These are phyloP conservation scores for Apoda limacodes DNA, from an alignment of 2,888 invertebrate genomes.

Conservation along the genomic window DNA sequence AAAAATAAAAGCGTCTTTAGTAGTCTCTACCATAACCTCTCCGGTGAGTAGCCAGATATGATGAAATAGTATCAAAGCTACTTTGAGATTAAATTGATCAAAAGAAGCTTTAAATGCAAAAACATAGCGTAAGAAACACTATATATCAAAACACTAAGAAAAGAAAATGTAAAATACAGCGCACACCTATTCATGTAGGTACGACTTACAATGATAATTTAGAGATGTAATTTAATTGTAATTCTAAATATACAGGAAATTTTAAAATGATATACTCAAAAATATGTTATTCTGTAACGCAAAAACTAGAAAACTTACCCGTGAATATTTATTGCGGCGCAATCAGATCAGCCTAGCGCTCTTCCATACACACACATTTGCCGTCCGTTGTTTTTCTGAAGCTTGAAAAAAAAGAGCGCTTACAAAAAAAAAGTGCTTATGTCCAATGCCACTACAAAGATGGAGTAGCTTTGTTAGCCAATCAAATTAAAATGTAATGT, in stretches of 20 bases:
- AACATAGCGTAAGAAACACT: neutral
- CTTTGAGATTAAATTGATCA: neutral
- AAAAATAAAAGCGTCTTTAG: slow-evolving; percentile 46
- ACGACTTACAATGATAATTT: slow-evolving; percentile 26
- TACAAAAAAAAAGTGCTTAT: too few relatives aligned
- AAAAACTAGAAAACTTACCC: slow-evolving; percentile 40
- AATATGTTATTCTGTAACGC: slow-evolving; percentile 9
- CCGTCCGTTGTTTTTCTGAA: slow-evolving; percentile 51
- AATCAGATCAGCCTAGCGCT: slow-evolving; percentile 74
- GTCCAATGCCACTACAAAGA: too few relatives aligned
- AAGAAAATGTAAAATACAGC: neutral
- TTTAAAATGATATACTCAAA: slow-evolving; percentile 9
- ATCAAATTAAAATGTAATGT: too few relatives aligned
- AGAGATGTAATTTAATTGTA: slow-evolving; percentile 19
- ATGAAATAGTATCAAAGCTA: neutral
- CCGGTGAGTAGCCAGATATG: too few relatives aligned
- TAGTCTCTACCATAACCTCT: slow-evolving; percentile 9
- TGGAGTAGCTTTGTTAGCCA: too few relatives aligned
- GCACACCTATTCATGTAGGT: neutral
- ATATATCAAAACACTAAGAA: neutral
- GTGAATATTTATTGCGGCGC: slow-evolving; percentile 70
- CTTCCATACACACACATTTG: slow-evolving; percentile 59
- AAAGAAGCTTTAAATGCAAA: slow-evolving; percentile 1
- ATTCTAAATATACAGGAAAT: slow-evolving; percentile 9
- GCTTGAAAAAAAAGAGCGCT: slow-evolving; percentile 67